Percentiles rank a stretch among this genome's conserved stretches.
phyloP scores from a whole-genome alignment of 2,113 vertebrate species.

The Cyanoramphus novaezelandiae region DNA sequence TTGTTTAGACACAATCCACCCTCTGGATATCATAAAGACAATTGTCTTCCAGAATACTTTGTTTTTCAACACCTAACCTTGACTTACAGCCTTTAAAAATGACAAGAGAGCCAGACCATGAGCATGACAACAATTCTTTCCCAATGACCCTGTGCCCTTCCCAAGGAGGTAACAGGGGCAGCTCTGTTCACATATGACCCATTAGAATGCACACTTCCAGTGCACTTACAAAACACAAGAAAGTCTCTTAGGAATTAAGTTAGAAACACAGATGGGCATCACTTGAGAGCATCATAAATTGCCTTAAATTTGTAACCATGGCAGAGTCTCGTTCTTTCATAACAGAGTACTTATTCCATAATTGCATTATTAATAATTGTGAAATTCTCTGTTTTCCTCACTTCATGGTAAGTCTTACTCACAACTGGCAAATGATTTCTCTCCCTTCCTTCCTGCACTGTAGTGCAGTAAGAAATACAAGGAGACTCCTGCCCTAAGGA shows the following conservation, averaged over 20 bases:
- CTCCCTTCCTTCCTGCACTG: not conserved
- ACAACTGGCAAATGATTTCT: not conserved
- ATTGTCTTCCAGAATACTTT: not conserved
- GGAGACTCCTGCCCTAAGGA: not conserved
- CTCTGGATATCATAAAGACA: not conserved
- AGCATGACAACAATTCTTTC: not conserved
- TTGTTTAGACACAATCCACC: not conserved
- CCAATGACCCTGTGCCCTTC: not conserved
- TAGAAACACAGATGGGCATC: not conserved
- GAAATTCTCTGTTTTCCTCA: not conserved
- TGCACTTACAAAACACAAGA: fast-evolving
- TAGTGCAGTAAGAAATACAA: not conserved
- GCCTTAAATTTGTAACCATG: not conserved
- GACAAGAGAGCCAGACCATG: not conserved
- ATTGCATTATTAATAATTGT: not conserved
- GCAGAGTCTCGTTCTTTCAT: not conserved
- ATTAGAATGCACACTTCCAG: not conserved
- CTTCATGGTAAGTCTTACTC: not conserved
- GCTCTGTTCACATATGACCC: not conserved
- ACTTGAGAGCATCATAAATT: not conserved
- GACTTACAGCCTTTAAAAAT: not conserved
- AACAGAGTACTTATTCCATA: not conserved
- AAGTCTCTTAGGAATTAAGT: fast-evolving
- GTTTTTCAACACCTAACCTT: not conserved
- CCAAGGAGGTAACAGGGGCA: not conserved